phyloP scores from a whole-genome alignment of 2,888 invertebrate species.

The Dioctria linearis region DNA sequence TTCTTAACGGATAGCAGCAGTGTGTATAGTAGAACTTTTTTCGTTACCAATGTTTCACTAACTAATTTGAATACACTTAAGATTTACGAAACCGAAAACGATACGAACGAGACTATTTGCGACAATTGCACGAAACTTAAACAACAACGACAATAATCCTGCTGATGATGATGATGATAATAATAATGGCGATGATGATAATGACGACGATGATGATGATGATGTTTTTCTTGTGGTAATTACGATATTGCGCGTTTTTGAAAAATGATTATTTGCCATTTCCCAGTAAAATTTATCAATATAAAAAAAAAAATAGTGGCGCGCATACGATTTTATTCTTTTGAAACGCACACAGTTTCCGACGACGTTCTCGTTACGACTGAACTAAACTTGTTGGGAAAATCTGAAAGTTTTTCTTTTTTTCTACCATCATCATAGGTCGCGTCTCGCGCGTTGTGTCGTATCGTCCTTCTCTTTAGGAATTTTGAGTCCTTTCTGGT shows the following conservation, averaged over 20 bases:
- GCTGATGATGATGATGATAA: background rate
- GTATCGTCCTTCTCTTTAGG: too few species aligned
- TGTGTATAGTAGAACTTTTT: background rate
- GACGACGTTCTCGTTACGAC: constrained; percentile 72
- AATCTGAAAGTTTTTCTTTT: constrained; percentile 31
- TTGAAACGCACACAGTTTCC: constrained; percentile 69
- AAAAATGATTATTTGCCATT: constrained; percentile 46
- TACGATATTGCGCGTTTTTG: constrained; percentile 46
- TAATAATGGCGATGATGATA: too few species aligned
- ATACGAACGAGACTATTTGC: constrained; percentile 31
- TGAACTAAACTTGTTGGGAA: constrained; percentile 66
- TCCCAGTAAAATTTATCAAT: constrained; percentile 45
- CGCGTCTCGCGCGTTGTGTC: background rate
- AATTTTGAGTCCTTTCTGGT: constrained; percentile 6
- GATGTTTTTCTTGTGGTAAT: background rate
- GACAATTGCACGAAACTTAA: constrained; percentile 25
- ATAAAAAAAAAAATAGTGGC: constrained; percentile 50
- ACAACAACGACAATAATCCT: constrained; percentile 2
- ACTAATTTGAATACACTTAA: background rate
- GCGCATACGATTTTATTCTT: constrained; percentile 54
- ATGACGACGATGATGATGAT: too few species aligned
- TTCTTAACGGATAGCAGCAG: constrained; percentile 31
- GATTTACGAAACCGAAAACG: constrained; percentile 41
- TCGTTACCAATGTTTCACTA: background rate
- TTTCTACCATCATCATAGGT: background rate